Conservation (phyloP, 2,888 invertebrate species). For the Athalia cordata region DNA sequence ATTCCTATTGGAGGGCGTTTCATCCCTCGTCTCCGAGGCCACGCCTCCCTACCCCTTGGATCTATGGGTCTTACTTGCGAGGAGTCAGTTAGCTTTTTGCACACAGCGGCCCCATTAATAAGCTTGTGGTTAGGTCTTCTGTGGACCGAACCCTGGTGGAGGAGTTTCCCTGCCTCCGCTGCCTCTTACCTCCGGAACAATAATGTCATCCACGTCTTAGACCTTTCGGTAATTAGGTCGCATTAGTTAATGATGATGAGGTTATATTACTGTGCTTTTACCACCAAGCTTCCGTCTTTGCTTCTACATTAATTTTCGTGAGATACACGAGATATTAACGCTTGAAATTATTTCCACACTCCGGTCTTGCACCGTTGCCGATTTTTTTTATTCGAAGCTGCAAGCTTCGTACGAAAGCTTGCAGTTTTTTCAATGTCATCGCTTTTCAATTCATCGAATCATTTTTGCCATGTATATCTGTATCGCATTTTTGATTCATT, state of each 20-base stretch:
- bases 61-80: slow-evolving; percentile 65
- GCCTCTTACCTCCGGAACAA: slow-evolving; percentile 42
- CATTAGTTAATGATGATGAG: slow-evolving; percentile 64
- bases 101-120: slow-evolving; percentile 56
- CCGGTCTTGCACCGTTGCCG: background rate
- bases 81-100: slow-evolving; percentile 69
- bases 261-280: slow-evolving; percentile 61
- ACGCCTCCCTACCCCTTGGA: slow-evolving; percentile 56
- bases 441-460: no score
- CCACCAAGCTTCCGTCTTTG: slow-evolving; percentile 17
- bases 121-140: slow-evolving; percentile 51
- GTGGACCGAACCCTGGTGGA: slow-evolving; percentile 11
- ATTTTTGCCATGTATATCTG: no score
- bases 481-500: no score
- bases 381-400: background rate
- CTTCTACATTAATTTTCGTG: slow-evolving; percentile 4
- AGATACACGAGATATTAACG: slow-evolving; percentile 43
- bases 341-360: slow-evolving; percentile 5
- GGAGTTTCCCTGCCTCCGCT: slow-evolving; percentile 7
- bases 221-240: slow-evolving; percentile 66
- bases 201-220: slow-evolving; percentile 65
- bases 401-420: no score
- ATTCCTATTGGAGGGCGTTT: slow-evolving; percentile 59
- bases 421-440: no score
- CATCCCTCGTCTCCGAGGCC: slow-evolving; percentile 58